Evolutionary conservation across 2,888 invertebrate genomes (phyloP).

Genomic region (Drosophila helvetica): DNA sequence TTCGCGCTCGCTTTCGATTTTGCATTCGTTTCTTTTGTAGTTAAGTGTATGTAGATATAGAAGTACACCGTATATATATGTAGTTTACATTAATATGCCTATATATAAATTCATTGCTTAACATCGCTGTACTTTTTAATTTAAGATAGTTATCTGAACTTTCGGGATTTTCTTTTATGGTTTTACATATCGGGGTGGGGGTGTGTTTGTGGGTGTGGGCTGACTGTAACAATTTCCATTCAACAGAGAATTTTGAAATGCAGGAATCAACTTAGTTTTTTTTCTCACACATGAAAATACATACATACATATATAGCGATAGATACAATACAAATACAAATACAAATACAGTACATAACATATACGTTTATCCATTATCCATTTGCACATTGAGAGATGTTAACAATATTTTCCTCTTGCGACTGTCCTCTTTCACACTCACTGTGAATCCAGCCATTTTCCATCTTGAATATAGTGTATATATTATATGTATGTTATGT

Average conservation of each 20-base stretch:
- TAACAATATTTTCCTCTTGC: conserved; percentile 14
- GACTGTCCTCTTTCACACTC: conserved; percentile 8
- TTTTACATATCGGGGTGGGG: not conserved
- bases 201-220: not conserved
- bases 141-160: conserved; percentile 26
- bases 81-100: conserved; percentile 67
- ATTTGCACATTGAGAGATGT: conserved; percentile 11
- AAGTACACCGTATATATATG: conserved; percentile 62
- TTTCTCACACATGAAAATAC: conserved; percentile 5
- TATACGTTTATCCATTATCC: conserved; percentile 17
- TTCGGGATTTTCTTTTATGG: not conserved
- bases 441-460: conserved; percentile 11
- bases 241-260: conserved; percentile 19
- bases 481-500: conserved; percentile 11
- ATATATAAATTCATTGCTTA: conserved; percentile 75
- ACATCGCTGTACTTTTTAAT: conserved; percentile 67
- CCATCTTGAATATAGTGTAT: conserved; percentile 21
- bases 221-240: conserved; percentile 2
- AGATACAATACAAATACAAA: conserved; percentile 24
- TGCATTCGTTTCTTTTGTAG: conserved; percentile 17
- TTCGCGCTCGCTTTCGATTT: conserved; percentile 6
- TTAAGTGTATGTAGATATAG: conserved; percentile 41
- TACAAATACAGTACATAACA: conserved; percentile 3
- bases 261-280: conserved; percentile 9
- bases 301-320: conserved; percentile 1